Percentiles rank a stretch among this genome's conserved stretches.
phyloP scores from a whole-genome alignment of 2,797 vertebrate species.

The Pseudochaenichthys georgianus region DNA sequence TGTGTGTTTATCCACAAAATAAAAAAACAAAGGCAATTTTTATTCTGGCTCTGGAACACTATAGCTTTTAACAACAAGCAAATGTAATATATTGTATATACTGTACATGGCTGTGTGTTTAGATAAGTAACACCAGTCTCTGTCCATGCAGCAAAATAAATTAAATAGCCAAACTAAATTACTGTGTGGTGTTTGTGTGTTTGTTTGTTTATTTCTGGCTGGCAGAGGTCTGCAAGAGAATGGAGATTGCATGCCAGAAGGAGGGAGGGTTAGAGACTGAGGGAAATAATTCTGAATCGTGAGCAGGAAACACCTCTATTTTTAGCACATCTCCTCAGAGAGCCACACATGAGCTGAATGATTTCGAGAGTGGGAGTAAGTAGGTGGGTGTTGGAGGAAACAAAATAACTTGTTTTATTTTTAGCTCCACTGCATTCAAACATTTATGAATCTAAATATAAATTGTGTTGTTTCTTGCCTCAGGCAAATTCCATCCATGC shows the following conservation, averaged over 20 bases:
- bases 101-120: neutral
- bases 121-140: constrained; percentile 35
- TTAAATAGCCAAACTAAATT: constrained; percentile 39
- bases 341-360: constrained; percentile 74
- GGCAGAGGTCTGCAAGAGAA: constrained; percentile 37
- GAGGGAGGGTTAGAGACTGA: constrained; percentile 44
- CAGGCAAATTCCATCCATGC: constrained; percentile 56
- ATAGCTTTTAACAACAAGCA: constrained; percentile 15
- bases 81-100: constrained; percentile 17
- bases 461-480: constrained; percentile 61
- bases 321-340: constrained; percentile 75
- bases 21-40: constrained; percentile 2
- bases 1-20: no score
- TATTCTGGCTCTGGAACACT: constrained; percentile 17
- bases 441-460: constrained; percentile 70
- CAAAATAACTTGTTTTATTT: constrained; percentile 68
- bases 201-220: constrained; percentile 45
- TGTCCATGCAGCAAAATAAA: constrained; percentile 39
- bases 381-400: constrained; percentile 21
- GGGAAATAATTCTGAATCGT: constrained; percentile 70
- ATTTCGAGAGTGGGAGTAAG: constrained; percentile 50
- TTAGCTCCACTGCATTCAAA: constrained; percentile 73
- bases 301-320: constrained; percentile 83
- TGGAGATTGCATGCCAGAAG: constrained; percentile 25
- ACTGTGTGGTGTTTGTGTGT: constrained; percentile 17